Percentiles rank a stretch among this genome's conserved stretches.
Evolutionary conservation across 1,140 invertebrate species (phyloP).

Genomic region (Galleria mellonella): DNA sequence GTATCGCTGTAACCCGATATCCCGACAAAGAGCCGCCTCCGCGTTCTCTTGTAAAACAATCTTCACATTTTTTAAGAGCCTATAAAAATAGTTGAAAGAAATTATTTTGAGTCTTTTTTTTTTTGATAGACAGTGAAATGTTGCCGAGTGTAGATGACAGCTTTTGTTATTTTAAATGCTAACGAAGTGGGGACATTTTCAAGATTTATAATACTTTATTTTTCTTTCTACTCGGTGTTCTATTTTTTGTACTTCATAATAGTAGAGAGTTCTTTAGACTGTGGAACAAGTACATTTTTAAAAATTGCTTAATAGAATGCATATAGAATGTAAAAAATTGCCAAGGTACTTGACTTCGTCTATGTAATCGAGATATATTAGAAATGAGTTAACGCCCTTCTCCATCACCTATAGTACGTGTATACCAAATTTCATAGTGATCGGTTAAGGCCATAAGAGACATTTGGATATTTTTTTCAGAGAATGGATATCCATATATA

Average conservation of each 20-base stretch:
- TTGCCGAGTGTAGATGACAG: slow-evolving; percentile 67
- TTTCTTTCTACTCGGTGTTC: slow-evolving; percentile 30
- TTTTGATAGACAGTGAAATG: slow-evolving; percentile 71
- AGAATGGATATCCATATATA: too few relatives aligned
- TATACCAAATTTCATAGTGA: too few relatives aligned
- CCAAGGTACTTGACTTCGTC: too few relatives aligned
- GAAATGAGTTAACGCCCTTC: too few relatives aligned
- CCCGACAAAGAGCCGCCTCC: slow-evolving; percentile 62
- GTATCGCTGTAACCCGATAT: slow-evolving; percentile 48
- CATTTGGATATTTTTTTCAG: too few relatives aligned
- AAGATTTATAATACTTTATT: slow-evolving; percentile 47
- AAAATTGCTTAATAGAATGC: too few relatives aligned
- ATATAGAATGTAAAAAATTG: too few relatives aligned
- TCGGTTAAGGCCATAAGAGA: too few relatives aligned
- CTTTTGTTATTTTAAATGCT: slow-evolving; percentile 61
- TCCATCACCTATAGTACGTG: too few relatives aligned
- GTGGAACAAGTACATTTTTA: too few relatives aligned
- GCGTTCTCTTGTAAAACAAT: slow-evolving; percentile 67
- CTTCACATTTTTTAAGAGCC: slow-evolving; percentile 64
- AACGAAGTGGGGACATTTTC: slow-evolving; percentile 64
- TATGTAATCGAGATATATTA: too few relatives aligned
- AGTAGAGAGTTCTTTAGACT: too few relatives aligned
- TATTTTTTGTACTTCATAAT: slow-evolving; percentile 33
- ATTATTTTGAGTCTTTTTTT: slow-evolving; percentile 50
- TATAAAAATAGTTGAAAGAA: slow-evolving; percentile 72